Evolutionary conservation across 2,797 vertebrate species (phyloP), one percentile per base, ranked within the genome.

Genomic region (Parambassis ranga): DNA sequence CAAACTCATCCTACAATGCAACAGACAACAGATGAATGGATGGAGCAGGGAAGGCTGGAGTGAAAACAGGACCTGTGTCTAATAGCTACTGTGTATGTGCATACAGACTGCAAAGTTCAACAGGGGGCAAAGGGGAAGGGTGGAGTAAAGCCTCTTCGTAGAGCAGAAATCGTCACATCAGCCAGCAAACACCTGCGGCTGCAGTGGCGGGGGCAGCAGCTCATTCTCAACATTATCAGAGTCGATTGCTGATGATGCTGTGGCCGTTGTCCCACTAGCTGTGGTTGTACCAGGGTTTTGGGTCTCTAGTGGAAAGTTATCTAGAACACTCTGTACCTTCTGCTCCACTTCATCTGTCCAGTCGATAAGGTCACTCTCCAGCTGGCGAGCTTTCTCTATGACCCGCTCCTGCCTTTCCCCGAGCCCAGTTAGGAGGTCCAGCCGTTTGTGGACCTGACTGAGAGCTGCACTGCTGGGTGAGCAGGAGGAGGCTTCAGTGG

Each of bases 291-390:
- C 28, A 7, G 91, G 84, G n/a, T 86, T 83, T 30, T 90, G 92
- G 4, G 91, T 89, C 65, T 94, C 93, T 10, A 92, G 82, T 0
- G 95, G 93, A 1, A 93, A 95, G 68, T 90, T 95, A 62, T 96
- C 94, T 46, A 98, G 89, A 49, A 94, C 93, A 16, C 94, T 94
- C 66, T 95, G 92, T 68, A 97, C 95, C 41, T 96, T 93, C 79
- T 92, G 94, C 64, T 95, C 91, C 48, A 96, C 92, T 1, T 94
- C 96, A 0, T 96, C 95, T 1, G 93, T 94, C 98, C 98, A 99
- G 52, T 98, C 95, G 26, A 98, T 98, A 7, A 99, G 94, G 86
- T 99, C 96, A 15, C 89, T 95, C 84, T 98, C 96, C 27, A 95
- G 88, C 63, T 94, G 94, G 63, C 92, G 94, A 32, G 94, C 93